Evolutionary conservation across 2,113 vertebrate species (phyloP).

Genomic region (Eublepharis macularius): DNA sequence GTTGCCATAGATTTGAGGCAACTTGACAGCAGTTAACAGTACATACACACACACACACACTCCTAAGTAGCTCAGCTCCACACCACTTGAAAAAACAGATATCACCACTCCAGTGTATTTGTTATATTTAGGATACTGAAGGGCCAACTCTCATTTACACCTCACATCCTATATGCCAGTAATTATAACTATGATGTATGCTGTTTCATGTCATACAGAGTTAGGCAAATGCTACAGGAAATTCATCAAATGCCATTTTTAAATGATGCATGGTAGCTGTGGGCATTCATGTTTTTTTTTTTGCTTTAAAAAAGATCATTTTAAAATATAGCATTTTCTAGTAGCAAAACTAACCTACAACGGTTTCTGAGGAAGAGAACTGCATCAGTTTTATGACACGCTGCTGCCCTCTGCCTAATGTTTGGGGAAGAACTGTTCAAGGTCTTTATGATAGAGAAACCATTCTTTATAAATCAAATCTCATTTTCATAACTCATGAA

Average conservation of each 20-base stretch:
- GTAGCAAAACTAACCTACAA: background rate
- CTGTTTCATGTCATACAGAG: constrained; percentile 12
- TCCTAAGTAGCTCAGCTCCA: background rate
- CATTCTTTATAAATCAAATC: background rate
- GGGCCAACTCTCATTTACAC: background rate
- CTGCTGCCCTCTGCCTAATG: constrained; percentile 74
- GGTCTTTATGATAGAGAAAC: accelerated
- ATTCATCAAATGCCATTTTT: constrained; percentile 4
- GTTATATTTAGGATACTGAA: background rate
- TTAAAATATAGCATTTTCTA: constrained; percentile 14
- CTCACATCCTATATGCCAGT: background rate
- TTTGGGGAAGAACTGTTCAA: background rate
- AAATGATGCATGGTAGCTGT: constrained; percentile 25
- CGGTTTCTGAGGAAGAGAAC: background rate
- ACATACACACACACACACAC: no score
- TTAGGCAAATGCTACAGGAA: constrained; percentile 10
- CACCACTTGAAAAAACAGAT: background rate
- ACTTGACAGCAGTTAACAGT: no score
- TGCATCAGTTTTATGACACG: background rate
- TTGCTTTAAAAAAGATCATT: constrained; percentile 23
- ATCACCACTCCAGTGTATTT: background rate
- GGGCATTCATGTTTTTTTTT: background rate
- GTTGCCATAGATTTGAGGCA: no score
- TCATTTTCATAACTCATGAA: constrained; percentile 9
- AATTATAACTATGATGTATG: background rate